Percentiles rank a stretch among this genome's conserved stretches.
These are phyloP conservation scores for Gari tellinella DNA, from an alignment of 2,888 invertebrate species.

Conservation along the genomic window DNA sequence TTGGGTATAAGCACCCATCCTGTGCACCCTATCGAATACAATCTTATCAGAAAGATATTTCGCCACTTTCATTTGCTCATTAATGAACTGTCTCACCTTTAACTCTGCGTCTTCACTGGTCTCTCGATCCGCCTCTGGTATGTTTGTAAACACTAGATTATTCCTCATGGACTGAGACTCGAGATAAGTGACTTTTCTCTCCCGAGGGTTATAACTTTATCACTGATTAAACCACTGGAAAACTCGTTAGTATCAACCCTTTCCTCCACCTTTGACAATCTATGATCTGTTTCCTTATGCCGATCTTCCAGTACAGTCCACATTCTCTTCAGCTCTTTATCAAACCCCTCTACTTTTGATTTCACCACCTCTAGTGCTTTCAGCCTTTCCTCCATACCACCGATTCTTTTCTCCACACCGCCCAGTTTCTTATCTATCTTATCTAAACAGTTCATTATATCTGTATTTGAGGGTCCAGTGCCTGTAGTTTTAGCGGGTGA, in stretches of 20 bases:
- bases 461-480: too few species aligned
- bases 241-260: slow-evolving; percentile 14
- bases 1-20: slow-evolving; percentile 12
- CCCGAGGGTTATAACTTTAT: slow-evolving; percentile 12
- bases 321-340: slow-evolving; percentile 6
- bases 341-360: slow-evolving; percentile 4
- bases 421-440: too few species aligned
- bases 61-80: slow-evolving; percentile 19
- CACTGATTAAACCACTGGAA: slow-evolving; percentile 2
- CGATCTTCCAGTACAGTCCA: slow-evolving; percentile 8
- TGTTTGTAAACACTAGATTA: slow-evolving; percentile 16
- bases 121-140: slow-evolving; percentile 17
- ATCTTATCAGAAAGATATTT: slow-evolving; percentile 6
- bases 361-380: slow-evolving; percentile 12
- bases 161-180: slow-evolving; percentile 31
- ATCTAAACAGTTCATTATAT: too few species aligned
- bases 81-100: slow-evolving; percentile 14
- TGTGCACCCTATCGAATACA: slow-evolving; percentile 24
- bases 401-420: too few species aligned
- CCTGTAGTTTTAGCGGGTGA: too few species aligned
- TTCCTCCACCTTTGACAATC: slow-evolving; percentile 9
- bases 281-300: slow-evolving; percentile 8
- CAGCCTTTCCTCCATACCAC: slow-evolving; percentile 9
- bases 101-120: slow-evolving; percentile 11
- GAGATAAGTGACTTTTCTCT: slow-evolving; percentile 17